Evolutionary conservation across 2,888 invertebrate species (phyloP).

Genomic region (Deilephila porcellus): DNA sequence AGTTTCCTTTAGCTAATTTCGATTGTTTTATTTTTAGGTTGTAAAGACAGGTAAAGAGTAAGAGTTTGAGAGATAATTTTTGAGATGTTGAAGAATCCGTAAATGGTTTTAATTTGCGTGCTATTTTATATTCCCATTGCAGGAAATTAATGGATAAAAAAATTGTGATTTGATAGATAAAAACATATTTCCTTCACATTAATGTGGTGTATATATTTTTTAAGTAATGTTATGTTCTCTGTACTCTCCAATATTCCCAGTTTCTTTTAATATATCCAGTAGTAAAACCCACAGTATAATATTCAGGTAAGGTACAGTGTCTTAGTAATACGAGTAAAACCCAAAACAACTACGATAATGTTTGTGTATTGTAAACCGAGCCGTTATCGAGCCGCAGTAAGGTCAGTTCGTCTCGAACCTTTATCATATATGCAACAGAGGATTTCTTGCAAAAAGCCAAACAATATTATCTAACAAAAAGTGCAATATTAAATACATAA

Average conservation of each 20-base stretch:
- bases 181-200: too few species aligned
- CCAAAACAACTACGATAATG: slow-evolving; percentile 7
- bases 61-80: too few species aligned
- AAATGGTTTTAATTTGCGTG: too few species aligned
- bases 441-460: slow-evolving; percentile 15
- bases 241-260: too few species aligned
- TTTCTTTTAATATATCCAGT: background rate
- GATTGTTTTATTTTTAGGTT: too few species aligned
- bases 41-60: background rate
- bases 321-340: background rate
- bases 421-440: slow-evolving; percentile 30
- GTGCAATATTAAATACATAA: background rate
- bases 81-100: too few species aligned
- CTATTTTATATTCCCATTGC: too few species aligned
- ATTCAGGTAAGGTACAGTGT: background rate
- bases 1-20: background rate
- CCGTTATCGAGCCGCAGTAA: slow-evolving; percentile 1
- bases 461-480: background rate
- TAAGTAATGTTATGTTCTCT: too few species aligned
- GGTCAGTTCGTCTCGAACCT: slow-evolving; percentile 17
- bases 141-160: too few species aligned
- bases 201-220: too few species aligned
- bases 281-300: background rate
- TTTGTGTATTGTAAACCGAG: slow-evolving; percentile 11
- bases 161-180: too few species aligned